Conservation (phyloP, 92 coral and sea anemone species). For the Phenganax subtilis region DNA sequence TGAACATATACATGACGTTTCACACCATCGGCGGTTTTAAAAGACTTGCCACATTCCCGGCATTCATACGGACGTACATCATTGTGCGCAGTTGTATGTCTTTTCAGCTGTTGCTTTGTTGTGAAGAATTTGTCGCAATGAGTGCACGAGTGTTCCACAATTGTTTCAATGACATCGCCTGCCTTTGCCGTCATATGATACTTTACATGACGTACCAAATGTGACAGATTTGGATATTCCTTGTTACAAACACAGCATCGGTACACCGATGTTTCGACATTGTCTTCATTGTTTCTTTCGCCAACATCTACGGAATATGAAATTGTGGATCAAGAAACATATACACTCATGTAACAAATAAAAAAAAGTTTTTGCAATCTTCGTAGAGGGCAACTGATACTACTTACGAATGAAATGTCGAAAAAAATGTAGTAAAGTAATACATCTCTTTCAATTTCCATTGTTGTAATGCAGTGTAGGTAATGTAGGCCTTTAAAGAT, state of each 20-base stretch:
- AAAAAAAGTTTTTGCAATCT: neutral
- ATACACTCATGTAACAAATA: neutral
- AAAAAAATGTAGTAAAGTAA: no score
- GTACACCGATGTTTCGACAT: neutral
- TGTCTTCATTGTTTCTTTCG: neutral
- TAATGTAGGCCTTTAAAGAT: no score
- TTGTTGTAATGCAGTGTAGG: no score
- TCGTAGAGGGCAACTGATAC: no score
- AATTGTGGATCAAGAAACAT: neutral
- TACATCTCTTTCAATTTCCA: no score
- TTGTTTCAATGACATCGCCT: neutral
- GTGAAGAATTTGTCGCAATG: slow-evolving; percentile 21
- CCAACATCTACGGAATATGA: neutral
- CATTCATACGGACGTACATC: slow-evolving; percentile 28
- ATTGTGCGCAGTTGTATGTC: slow-evolving; percentile 16
- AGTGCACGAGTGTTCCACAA: slow-evolving; percentile 4
- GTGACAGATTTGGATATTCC: slow-evolving; percentile 2
- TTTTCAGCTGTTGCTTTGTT: slow-evolving; percentile 27
- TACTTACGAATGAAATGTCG: no score
- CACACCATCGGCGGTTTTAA: slow-evolving; percentile 30
- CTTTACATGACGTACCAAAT: slow-evolving; percentile 26
- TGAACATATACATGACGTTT: slow-evolving; percentile 38
- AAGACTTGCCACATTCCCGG: slow-evolving; percentile 19
- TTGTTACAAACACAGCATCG: slow-evolving; percentile 29
- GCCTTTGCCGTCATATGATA: slow-evolving; percentile 21